Conservation (phyloP, 92 coral and sea anemone genomes). For the Actinernus sp. region DNA sequence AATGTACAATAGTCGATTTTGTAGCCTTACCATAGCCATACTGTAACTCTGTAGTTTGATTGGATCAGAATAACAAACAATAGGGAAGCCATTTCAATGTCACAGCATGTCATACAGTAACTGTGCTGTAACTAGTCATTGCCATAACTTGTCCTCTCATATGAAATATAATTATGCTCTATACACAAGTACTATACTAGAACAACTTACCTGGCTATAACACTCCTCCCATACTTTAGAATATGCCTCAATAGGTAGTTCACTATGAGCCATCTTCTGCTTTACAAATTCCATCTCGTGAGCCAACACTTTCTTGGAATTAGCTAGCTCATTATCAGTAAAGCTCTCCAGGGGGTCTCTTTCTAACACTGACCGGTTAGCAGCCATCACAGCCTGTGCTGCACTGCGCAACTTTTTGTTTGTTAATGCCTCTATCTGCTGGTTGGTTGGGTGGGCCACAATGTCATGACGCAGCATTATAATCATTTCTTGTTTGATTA, state of each 20-base stretch:
- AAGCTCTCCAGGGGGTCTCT: constrained; percentile 80
- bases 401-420: constrained; percentile 90
- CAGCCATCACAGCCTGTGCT: constrained; percentile 83
- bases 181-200: background rate
- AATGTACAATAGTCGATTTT: too few relatives aligned
- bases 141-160: too few relatives aligned
- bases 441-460: constrained; percentile 81
- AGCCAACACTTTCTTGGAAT: constrained; percentile 70
- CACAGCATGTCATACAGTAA: too few relatives aligned
- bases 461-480: constrained; percentile 92
- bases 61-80: too few relatives aligned
- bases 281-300: constrained; percentile 91
- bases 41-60: too few relatives aligned
- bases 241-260: constrained; percentile 91
- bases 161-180: too few relatives aligned
- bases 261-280: constrained; percentile 91
- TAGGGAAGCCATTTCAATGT: too few relatives aligned
- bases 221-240: constrained; percentile 99
- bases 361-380: constrained; percentile 83
- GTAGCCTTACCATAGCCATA: too few relatives aligned
- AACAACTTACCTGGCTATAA: constrained; percentile 82
- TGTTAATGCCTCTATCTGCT: constrained; percentile 85
- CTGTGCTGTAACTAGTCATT: too few relatives aligned
- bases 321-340: constrained; percentile 82
- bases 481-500: constrained; percentile 95